A percentile compares a stretch with the other conserved stretches of the same genome.
These are phyloP conservation scores for Denticeps clupeoides DNA, from an alignment of 2,797 vertebrate genomes.

Conservation along the genomic window DNA sequence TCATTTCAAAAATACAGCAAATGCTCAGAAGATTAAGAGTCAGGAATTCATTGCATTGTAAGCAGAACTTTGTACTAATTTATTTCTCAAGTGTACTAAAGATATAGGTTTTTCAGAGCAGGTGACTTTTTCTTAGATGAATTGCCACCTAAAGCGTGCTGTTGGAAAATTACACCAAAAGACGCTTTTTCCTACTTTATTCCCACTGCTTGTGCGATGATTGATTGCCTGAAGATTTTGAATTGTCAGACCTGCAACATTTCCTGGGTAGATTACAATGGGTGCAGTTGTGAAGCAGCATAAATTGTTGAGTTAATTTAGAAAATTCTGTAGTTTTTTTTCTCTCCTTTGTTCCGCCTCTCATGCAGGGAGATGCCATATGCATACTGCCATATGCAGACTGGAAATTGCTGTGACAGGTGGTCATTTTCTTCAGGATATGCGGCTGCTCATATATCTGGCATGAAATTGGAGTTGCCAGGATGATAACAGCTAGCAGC, in stretches of 20 bases:
- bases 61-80: too few species aligned
- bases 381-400: too few species aligned
- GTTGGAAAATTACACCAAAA: too few species aligned
- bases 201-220: constrained; percentile 14
- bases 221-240: constrained; percentile 8
- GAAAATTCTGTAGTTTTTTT: constrained; percentile 5
- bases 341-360: not conserved
- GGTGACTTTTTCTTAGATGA: not conserved
- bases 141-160: too few species aligned
- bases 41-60: too few species aligned
- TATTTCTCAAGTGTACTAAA: not conserved
- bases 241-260: constrained; percentile 11
- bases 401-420: too few species aligned
- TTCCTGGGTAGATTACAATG: constrained; percentile 6
- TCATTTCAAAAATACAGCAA: not conserved
- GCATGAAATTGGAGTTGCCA: too few species aligned
- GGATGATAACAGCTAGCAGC: too few species aligned
- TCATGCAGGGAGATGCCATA: not conserved
- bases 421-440: too few species aligned
- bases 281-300: constrained; percentile 10
- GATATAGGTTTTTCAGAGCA: not conserved
- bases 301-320: constrained; percentile 7
- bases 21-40: too few species aligned
- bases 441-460: too few species aligned
- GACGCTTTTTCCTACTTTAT: too few species aligned